Evolutionary conservation across 2,888 invertebrate species (phyloP).

Genomic region (Dichetophora obliterata): DNA sequence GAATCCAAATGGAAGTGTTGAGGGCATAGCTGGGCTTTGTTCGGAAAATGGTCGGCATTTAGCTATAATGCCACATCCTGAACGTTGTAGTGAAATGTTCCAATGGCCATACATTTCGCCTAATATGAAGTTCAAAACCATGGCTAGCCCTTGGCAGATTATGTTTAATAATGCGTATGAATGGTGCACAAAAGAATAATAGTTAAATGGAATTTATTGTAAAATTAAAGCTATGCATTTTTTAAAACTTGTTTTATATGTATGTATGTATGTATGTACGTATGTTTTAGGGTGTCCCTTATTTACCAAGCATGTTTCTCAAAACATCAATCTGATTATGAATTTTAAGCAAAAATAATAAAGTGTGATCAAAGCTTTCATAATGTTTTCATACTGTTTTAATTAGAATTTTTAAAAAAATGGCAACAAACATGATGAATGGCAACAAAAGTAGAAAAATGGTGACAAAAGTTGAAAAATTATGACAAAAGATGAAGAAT

Average conservation of each 20-base stretch:
- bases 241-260: neutral
- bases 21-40: constrained; percentile 90
- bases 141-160: constrained; percentile 88
- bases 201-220: neutral
- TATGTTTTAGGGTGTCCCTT: no score
- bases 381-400: no score
- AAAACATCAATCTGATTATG: no score
- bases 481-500: no score
- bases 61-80: constrained; percentile 99
- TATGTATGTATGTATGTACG: neutral
- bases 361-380: no score
- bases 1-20: constrained; percentile 93
- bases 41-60: constrained; percentile 93
- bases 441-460: no score
- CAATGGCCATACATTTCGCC: constrained; percentile 85
- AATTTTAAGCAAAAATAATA: no score
- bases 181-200: constrained; percentile 72
- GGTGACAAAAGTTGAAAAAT: no score
- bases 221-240: neutral
- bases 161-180: constrained; percentile 91
- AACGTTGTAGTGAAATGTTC: constrained; percentile 90
- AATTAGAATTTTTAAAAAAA: no score
- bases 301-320: no score
- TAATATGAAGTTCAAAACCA: constrained; percentile 69
- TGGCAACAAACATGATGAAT: no score